Base-by-base conservation (phyloP, 1,140 invertebrate species). In the Drosophila kohkoa region DNA sequence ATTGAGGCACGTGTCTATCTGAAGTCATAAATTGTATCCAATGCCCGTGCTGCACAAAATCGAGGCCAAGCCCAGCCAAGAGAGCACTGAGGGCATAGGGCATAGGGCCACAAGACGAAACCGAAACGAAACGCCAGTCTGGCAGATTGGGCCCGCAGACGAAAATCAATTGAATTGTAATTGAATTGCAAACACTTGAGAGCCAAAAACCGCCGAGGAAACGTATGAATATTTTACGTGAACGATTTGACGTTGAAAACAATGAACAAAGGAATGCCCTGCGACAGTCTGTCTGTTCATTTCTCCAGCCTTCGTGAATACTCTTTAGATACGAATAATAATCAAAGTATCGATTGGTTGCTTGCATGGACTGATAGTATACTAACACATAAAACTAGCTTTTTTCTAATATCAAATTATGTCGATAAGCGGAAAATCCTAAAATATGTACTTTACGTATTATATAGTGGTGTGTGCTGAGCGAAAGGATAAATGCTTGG, bases 171-270 rank as follows among this genome's bases (percentile, higher is more conserved):
- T 81, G 82, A 86, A 86, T 82, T 87, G 82, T 86, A 86, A 86
- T 86, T 86, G 82, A 86, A 86, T 86, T 86, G 82, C 82, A 82
- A 82, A 86, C 82, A 86, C 82, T 88, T 86, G 82, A 82, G 79
- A 82, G 79, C 46, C 71, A 88, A 77, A 85, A 88, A 87, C 82
- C 83, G 72, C 83, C 71, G 45, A 88, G 83, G 67, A 88, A 83
- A 88, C 83, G 83, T 74, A 88, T 88, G 83, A 82, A 88, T 88
- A 88, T 88, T 88, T 88, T 88, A 88, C 85, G 80, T 88, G 83
- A 88, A 77, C 83, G 80, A 88, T 88, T 89, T 88, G 76, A 55
- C 71, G 76, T 35, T 59, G 72, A 45, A 63, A 60, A 72, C 69
- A 78, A 78, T 55, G 60, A 75, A 64, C 45, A 68, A 63, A 54